Conservation (phyloP, 2,797 vertebrate species). For the Passerculus sandwichensis region DNA sequence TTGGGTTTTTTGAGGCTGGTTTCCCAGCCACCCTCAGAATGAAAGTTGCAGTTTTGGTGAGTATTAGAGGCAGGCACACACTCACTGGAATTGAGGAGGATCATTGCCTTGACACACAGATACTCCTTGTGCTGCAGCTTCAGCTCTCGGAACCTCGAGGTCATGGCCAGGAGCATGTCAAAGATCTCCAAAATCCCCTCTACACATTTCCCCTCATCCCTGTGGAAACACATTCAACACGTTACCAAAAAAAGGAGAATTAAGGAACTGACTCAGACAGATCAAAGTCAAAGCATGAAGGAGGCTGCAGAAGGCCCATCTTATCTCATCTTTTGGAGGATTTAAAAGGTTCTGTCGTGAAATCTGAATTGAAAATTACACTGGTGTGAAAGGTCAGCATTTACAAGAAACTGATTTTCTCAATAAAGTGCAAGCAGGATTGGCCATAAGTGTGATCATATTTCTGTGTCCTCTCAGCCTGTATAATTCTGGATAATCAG, state of each 20-base stretch:
- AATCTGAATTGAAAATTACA: constrained; percentile 19
- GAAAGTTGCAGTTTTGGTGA: neutral
- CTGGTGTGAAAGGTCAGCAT: neutral
- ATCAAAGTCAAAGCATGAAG: neutral
- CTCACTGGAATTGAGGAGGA: constrained; percentile 99
- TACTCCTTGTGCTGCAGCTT: constrained; percentile 96
- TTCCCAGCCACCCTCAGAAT: neutral
- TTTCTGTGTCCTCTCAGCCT: neutral
- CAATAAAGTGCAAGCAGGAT: neutral
- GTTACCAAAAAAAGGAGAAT: neutral
- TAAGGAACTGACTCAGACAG: neutral
- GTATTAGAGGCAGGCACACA: constrained; percentile 32
- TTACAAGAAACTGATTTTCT: neutral
- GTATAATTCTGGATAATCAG: neutral
- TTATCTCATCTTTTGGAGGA: neutral
- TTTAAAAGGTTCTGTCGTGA: neutral
- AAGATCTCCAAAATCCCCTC: constrained; percentile 98
- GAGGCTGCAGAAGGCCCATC: neutral
- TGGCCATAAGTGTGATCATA: neutral
- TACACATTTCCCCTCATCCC: constrained; percentile 95
- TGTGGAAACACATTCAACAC: constrained; percentile 71
- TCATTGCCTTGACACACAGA: constrained; percentile 97
- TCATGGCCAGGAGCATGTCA: constrained; percentile 95
- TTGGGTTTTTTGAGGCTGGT: neutral
- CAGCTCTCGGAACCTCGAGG: constrained; percentile 92